phyloP scores from a whole-genome alignment of 2,797 vertebrate species.

The Glossophaga mutica region DNA sequence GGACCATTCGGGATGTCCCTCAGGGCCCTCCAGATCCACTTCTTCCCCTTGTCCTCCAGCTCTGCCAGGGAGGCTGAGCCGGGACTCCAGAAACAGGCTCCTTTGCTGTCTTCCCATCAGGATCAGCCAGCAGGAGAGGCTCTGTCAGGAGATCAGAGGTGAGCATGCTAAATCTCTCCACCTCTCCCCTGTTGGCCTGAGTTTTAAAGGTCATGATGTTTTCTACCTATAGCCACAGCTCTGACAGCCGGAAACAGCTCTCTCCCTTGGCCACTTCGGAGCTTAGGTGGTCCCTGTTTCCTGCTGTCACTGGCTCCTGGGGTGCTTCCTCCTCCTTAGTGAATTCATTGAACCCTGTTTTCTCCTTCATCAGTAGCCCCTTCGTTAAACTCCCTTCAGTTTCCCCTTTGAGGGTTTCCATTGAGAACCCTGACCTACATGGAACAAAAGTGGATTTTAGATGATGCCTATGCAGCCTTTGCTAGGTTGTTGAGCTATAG shows the following conservation, averaged over 20 bases:
- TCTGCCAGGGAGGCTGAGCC: neutral
- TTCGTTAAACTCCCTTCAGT: neutral
- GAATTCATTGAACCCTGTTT: neutral
- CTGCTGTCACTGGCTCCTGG: neutral
- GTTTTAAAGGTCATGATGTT: neutral
- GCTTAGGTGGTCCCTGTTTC: neutral
- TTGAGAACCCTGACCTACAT: neutral
- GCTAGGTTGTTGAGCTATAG: accelerated
- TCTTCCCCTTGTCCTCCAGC: neutral
- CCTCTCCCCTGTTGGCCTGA: neutral
- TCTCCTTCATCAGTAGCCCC: neutral
- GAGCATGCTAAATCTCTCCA: neutral
- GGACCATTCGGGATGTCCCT: neutral
- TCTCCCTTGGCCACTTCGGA: too few relatives aligned
- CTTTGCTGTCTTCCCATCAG: neutral
- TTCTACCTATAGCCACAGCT: neutral
- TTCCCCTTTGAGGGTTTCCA: neutral
- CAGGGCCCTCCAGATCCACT: neutral
- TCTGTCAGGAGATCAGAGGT: neutral
- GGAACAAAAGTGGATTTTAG: neutral
- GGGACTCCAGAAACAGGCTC: neutral
- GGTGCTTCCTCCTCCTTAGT: neutral
- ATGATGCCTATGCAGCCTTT: neutral
- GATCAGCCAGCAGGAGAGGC: neutral
- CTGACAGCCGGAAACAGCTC: neutral